Base-by-base conservation (phyloP, 2,888 invertebrate genomes). In the Cephus rjabovi region DNA sequence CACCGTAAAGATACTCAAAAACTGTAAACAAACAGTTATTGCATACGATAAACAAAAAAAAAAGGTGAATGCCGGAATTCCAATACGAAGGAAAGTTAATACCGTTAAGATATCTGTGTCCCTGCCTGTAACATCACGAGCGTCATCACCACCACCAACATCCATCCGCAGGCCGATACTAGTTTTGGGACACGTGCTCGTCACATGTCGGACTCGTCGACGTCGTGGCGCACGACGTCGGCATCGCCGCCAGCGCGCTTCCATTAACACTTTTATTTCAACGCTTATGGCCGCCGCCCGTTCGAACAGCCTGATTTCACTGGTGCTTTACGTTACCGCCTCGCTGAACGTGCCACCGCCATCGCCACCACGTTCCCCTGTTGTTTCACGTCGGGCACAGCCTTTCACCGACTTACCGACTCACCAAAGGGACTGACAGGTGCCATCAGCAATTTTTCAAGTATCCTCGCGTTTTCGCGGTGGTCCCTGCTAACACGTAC, bases 171-270 rank as follows among this genome's bases (percentile, higher is more conserved):
- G 2, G 56, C 56, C 23, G 23, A 56, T 56, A 56, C 56, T 56
- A 56, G 56, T 56, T 56, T 56, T 9, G 83, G 84, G 88, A 91
- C 91, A 91, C 89, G 90, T 91, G 91, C 90, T 90, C 89, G 87
- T 91, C 91, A 91, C 90, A 90, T 91, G 91, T 90, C 85, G 80
- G 70, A 73, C 40, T 79, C 79, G 79, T 76, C 81, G 84, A 82
- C 79, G 83, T 81, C 82, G 81, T 80, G 79, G 83, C 82, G 79
- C 80, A 74, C 84, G 80, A 84, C 85, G 84, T 78, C 81, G 80
- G 81, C 84, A 77, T 80, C 83, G 84, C 73, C 78, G 75, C 35
- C 34, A n/a, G 35, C 75, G 37, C 75, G 71, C 78, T 77, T 81
- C 79, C 76, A 88, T 88, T 88, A 89, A 85, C 87, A 86, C 87